Base-by-base conservation (phyloP, 2,888 invertebrate genomes). In the Merodon equestris region DNA sequence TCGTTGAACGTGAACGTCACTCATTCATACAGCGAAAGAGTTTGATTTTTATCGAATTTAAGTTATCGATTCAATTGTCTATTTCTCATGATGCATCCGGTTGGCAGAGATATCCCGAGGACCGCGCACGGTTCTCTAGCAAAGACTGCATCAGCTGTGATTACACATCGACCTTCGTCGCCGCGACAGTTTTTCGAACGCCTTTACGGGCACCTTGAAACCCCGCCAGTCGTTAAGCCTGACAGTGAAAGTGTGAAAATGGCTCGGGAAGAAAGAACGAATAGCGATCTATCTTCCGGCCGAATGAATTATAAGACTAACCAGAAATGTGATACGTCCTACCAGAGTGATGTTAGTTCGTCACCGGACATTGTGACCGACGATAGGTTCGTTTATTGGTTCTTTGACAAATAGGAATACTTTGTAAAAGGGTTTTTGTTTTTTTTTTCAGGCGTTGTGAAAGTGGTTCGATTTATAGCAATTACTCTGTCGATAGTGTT, bases 161-260 rank as follows among this genome's bases (percentile, higher is more conserved):
- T 68, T 12, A 56, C 74, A 10, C 79, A 86, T 81, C 90, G 91
- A 15, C 95, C 95, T 0, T 95, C 94, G 9, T 94, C 94, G 0
- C 95, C 95, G 66, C 90, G 95, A 27, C 93, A 94, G 84, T 95
- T 95, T 87, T 95, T 95, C 86, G 94, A 94, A 56, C 91, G 94
- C 66, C 90, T 95, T 44, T 95, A 95, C 85, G 95, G 95, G 0
- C 93, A 95, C 84, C 90, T 94, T n/a, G 94, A 95, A 45, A 79
- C 74, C 18, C 57, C 58, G 10, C 18, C 74, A 48, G n/a, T 57
- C 15, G 68, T 14, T n/a, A 60, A 70, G 27, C 60, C 50, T 40
- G 44, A 68, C 15, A 36, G 9, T 42, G 47, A 40, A n/a, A 67
- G 27, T 58, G 45, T 44, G 0, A 66, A 63, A 48, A 17, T 40